A percentile compares a stretch with the other conserved stretches of the same genome.
Conservation (phyloP, 2,113 vertebrate genomes). For the Bubo blakistoni region DNA sequence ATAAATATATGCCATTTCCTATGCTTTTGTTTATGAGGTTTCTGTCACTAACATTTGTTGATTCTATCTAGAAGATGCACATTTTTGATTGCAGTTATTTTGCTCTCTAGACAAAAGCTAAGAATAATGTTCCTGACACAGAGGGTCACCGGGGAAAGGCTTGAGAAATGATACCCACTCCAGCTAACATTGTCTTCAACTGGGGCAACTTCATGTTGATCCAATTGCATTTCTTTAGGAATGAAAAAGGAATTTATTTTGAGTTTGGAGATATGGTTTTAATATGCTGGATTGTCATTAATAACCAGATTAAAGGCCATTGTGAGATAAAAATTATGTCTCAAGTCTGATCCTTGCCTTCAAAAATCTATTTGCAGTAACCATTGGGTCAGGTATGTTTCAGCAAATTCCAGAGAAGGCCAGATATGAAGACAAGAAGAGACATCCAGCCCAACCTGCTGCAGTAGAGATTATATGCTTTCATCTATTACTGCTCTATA, state of each 20-base stretch:
- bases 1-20: not conserved
- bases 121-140: not conserved
- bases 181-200: not conserved
- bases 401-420: not conserved
- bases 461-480: not conserved
- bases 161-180: not conserved
- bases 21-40: not conserved
- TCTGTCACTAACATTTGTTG: not conserved
- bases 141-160: not conserved
- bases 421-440: not conserved
- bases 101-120: not conserved
- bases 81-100: not conserved
- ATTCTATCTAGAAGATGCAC: not conserved
- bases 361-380: not conserved
- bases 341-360: not conserved
- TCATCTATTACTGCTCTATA: not conserved
- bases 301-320: not conserved
- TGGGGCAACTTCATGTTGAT: not conserved
- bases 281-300: not conserved
- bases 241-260: not conserved
- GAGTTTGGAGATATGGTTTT: not conserved
- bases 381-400: not conserved
- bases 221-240: not conserved
- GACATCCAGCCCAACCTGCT: not conserved
- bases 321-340: not conserved